phyloP scores from a whole-genome alignment of 2,113 vertebrate species.

The Crotalus viridis region DNA sequence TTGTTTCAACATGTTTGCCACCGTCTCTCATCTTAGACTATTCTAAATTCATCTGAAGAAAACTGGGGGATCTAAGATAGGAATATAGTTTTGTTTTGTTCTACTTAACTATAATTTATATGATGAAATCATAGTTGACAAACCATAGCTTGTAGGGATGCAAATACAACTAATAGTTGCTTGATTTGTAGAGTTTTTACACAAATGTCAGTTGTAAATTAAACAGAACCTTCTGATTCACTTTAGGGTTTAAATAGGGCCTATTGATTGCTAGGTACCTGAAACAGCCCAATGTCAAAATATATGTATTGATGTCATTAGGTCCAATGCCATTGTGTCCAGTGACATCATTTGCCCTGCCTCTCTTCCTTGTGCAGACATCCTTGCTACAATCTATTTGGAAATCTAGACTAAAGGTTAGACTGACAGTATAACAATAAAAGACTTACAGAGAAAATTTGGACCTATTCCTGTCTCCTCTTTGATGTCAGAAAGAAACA shows the following conservation, averaged over 20 bases:
- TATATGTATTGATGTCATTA: neutral
- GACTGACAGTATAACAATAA: neutral
- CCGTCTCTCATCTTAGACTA: neutral
- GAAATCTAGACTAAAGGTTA: neutral
- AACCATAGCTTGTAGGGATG: neutral
- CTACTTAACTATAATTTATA: neutral
- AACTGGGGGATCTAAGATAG: neutral
- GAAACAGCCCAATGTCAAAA: neutral
- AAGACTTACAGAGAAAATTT: neutral
- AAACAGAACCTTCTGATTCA: neutral
- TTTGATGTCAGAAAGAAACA: neutral
- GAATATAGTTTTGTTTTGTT: neutral
- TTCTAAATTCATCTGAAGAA: neutral
- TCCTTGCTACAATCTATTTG: neutral
- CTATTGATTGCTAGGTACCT: neutral
- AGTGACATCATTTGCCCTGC: neutral
- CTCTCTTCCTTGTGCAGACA: neutral
- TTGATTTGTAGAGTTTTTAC: neutral
- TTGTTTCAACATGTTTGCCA: neutral
- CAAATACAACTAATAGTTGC: neutral
- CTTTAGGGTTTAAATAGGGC: neutral
- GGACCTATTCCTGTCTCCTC: neutral
- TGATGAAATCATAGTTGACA: neutral
- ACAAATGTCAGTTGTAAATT: neutral
- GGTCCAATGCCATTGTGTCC: neutral